Evolutionary conservation across 2,113 vertebrate species (phyloP).

Genomic region (Ginglymostoma cirratum): DNA sequence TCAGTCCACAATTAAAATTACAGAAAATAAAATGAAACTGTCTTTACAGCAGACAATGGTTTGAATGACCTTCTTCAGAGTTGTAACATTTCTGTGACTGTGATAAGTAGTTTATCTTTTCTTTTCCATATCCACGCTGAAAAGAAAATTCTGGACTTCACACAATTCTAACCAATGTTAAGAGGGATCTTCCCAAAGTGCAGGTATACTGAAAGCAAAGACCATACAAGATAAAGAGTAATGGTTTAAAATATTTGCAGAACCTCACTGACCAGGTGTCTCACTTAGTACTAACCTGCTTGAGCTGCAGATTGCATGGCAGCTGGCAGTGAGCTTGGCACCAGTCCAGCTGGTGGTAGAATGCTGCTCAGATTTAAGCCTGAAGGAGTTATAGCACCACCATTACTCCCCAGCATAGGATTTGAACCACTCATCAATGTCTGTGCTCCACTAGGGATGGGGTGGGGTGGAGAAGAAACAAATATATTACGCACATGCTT

Average conservation of each 20-base stretch:
- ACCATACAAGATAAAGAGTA: background rate
- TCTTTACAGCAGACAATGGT: no score
- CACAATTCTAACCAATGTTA: background rate
- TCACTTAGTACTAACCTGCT: conserved; percentile 67
- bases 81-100: no score
- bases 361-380: conserved; percentile 85
- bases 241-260: conserved; percentile 1
- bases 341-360: conserved; percentile 79
- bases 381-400: conserved; percentile 66
- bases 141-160: background rate
- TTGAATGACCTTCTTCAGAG: no score
- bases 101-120: background rate
- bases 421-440: conserved; percentile 87
- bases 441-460: conserved; percentile 75
- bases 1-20: no score
- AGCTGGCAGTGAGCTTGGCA: conserved; percentile 66
- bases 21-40: no score
- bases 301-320: conserved; percentile 79
- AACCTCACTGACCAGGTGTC: background rate
- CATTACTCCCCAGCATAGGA: conserved; percentile 76
- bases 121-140: background rate
- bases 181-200: background rate
- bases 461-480: conserved; percentile 19
- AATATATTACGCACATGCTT: background rate
- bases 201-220: background rate